Conservation (phyloP, 2,888 invertebrate genomes). For the Volucella zonaria region DNA sequence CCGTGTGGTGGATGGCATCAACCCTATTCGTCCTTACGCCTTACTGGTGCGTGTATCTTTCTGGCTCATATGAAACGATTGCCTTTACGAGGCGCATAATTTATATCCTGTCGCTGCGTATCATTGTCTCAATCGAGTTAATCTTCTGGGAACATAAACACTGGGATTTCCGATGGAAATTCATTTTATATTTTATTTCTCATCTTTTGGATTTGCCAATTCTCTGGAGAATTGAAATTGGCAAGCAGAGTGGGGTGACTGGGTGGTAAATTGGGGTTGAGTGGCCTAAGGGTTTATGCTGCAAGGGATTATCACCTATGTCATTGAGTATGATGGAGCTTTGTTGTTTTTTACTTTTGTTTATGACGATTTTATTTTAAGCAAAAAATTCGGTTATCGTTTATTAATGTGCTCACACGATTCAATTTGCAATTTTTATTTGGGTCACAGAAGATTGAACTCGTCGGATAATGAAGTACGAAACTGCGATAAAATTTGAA, state of each 20-base stretch:
- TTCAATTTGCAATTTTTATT: slow-evolving; percentile 22
- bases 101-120: slow-evolving; percentile 70
- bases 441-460: too few species aligned
- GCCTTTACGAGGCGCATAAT: slow-evolving; percentile 63
- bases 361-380: background rate
- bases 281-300: background rate
- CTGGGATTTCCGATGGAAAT: slow-evolving; percentile 50
- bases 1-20: slow-evolving; percentile 31
- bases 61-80: slow-evolving; percentile 41
- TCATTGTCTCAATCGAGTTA: slow-evolving; percentile 71
- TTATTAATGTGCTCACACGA: slow-evolving; percentile 17
- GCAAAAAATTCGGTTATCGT: background rate
- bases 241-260: background rate
- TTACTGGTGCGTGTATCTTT: slow-evolving; percentile 2
- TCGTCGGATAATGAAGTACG: too few species aligned
- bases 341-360: background rate
- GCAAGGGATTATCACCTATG: slow-evolving; percentile 45
- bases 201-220: slow-evolving; percentile 17
- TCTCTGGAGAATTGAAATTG: background rate
- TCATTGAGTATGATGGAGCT: slow-evolving; percentile 44
- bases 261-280: background rate
- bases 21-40: background rate
- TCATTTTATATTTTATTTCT: slow-evolving; percentile 46
- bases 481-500: too few species aligned
- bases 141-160: slow-evolving; percentile 58